Base-by-base conservation (phyloP, 2,113 vertebrate genomes). In the Hydrolagus affinis region DNA sequence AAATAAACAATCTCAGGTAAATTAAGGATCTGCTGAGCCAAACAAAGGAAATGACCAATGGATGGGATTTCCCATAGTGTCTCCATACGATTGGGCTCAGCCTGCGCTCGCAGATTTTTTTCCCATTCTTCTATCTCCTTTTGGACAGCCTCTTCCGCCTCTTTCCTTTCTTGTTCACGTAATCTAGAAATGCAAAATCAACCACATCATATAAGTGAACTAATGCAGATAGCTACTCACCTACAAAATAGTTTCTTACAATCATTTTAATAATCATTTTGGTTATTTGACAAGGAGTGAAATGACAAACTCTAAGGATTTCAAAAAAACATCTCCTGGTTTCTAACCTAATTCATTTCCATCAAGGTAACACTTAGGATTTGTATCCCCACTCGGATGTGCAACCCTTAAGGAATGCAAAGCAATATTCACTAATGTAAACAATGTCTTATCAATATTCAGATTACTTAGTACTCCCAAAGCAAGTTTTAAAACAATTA, bases 111-210 rank as follows among this genome's bases (percentile, higher is more conserved):
- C 86, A 99, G 92, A 85, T 88, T 93, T 85, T 91, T 93, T 90
- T 99, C 98, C 98, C 98, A 99, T 87, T 98, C 95, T 89, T 97
- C 98, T 86, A 98, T 91, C 91, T 98, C 96, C 88, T 98, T 98
- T 88, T 95, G 96, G 87, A 92, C 96, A 87, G 95, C 96, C 94
- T 98, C 98, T 91, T 96, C 97, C 62, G 96, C 95, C 89, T 98
- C 97, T 89, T 95, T 98, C 90, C 93, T 95, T 88, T 97, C 97
- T 87, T 96, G 96, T 76, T 99, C 98, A 88, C 96, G 95, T 87
- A 96, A 94, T 91, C 98, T 99, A 89, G 14, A 59, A 68, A 75
- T 86, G 68, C 1, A 19, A 62, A 44, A 44, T 1, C 11, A 44
- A 1, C 30, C 19, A 76, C 25, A 32, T 62, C 28, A 76, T 14